Evolutionary conservation across 2,113 vertebrate species (phyloP).

Genomic region (Poecile atricapillus): DNA sequence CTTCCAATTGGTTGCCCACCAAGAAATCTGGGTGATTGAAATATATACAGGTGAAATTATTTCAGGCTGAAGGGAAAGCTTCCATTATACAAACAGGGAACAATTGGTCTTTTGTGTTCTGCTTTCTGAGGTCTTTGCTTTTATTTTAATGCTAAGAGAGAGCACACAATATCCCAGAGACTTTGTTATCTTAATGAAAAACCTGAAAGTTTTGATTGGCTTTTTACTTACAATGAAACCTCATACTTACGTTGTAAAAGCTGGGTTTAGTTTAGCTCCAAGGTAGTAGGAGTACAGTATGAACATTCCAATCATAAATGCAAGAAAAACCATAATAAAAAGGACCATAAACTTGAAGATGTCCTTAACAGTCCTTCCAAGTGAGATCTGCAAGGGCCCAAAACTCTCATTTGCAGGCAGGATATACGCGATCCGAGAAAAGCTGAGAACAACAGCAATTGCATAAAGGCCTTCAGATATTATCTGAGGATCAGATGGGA

Average conservation of each 20-base stretch:
- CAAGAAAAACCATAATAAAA: conserved; percentile 92
- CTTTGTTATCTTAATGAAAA: background rate
- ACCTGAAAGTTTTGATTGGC: background rate
- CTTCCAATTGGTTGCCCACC: background rate
- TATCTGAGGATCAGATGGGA: conserved; percentile 90
- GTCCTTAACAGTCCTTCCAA: conserved; percentile 89
- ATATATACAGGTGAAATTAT: background rate
- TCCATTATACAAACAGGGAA: background rate
- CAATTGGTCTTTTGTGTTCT: background rate
- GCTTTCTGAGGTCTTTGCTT: background rate
- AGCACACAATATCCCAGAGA: background rate
- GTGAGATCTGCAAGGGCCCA: conserved; percentile 89
- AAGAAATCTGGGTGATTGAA: background rate
- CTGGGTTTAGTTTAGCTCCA: conserved; percentile 87
- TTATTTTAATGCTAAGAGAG: background rate
- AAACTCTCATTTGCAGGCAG: conserved; percentile 92
- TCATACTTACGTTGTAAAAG: conserved; percentile 88
- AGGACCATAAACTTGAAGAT: conserved; percentile 95
- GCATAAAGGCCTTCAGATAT: conserved; percentile 90
- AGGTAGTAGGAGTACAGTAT: conserved; percentile 91
- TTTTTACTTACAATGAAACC: background rate
- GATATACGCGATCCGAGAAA: conserved; percentile 88
- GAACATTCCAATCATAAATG: conserved; percentile 94
- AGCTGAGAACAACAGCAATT: conserved; percentile 88
- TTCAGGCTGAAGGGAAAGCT: background rate